A percentile compares a stretch with the other conserved stretches of the same genome.
phyloP scores from a whole-genome alignment of 2,797 vertebrate genomes.

The Sternotherus odoratus region DNA sequence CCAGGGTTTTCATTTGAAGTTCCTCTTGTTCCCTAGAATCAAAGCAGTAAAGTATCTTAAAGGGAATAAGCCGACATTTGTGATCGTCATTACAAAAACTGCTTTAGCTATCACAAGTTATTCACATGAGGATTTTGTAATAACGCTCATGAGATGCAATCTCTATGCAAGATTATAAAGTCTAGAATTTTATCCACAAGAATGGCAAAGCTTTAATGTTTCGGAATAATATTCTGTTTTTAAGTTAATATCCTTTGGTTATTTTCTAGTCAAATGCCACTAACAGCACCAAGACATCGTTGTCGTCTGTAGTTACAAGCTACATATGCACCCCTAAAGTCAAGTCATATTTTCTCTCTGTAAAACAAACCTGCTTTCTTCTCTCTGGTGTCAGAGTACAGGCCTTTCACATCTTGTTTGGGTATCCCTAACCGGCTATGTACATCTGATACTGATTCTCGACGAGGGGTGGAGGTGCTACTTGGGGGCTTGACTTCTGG shows the following conservation, averaged over 20 bases:
- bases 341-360: background rate
- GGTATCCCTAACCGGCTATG: slow-evolving; percentile 92
- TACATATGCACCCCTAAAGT: background rate
- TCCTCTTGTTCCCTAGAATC: background rate
- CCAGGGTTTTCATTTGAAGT: background rate
- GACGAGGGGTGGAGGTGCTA: slow-evolving; percentile 78
- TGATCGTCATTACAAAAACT: background rate
- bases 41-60: background rate
- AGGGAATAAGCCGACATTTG: background rate
- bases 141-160: background rate
- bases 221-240: background rate
- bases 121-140: background rate
- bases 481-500: slow-evolving; percentile 85
- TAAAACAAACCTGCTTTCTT: slow-evolving; percentile 88
- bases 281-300: background rate
- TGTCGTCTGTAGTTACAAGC: background rate
- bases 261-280: background rate
- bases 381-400: slow-evolving; percentile 88
- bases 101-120: background rate
- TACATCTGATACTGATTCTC: slow-evolving; percentile 91
- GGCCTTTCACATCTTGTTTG: slow-evolving; percentile 85
- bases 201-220: background rate
- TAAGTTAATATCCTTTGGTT: background rate
- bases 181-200: background rate
- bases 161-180: background rate